Base-by-base conservation (phyloP, 2,113 vertebrate species). In the Amphiprion percula region DNA sequence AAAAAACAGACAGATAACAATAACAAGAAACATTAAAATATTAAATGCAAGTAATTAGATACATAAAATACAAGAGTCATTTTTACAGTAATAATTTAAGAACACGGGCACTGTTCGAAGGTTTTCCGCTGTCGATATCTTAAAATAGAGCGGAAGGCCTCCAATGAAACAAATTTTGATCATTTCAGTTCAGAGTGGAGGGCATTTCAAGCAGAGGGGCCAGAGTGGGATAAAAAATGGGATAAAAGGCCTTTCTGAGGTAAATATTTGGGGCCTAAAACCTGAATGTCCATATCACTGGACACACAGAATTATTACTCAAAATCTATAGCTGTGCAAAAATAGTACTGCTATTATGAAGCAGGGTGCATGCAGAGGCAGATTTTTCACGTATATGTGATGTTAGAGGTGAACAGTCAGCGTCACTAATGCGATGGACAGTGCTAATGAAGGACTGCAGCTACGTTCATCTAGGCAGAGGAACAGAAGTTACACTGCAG, bases 381-480 rank as follows among this genome's bases (percentile, higher is more conserved):
- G 58, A 41, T 71, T 49, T 2, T 47, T 65, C 59, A 61, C 23
- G 2, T 28, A 15, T 15, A 53, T 8, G 30, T 47, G n/a, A 50
- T n/a, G 24, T 16, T 50, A 5, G 60, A 71, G 15, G 41, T 77
- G 64, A 85, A 59, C 17, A 47, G 61, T 54, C 41, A 56, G 3
- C n/a, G 10, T 46, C 70, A 69, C 70, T 53, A 66, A 77, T 3
- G 55, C 81, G 88, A 89, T 85, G 79, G 64, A 84, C 83, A 23
- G 62, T 17, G 21, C 53, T 64, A 83, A 77, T 88, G 80, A 79
- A 59, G 24, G 28, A 67, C 68, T n/a, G 55, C 39, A 46, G 53
- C 55, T 2, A 55, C 2, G 54, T 73, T 79, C 47, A 56, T 79
- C 39, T 3, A 41, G 19, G 50, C 60, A 14, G 11, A 65, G 44